phyloP scores from a whole-genome alignment of 2,888 invertebrate genomes.

The Masnerella sp. region DNA sequence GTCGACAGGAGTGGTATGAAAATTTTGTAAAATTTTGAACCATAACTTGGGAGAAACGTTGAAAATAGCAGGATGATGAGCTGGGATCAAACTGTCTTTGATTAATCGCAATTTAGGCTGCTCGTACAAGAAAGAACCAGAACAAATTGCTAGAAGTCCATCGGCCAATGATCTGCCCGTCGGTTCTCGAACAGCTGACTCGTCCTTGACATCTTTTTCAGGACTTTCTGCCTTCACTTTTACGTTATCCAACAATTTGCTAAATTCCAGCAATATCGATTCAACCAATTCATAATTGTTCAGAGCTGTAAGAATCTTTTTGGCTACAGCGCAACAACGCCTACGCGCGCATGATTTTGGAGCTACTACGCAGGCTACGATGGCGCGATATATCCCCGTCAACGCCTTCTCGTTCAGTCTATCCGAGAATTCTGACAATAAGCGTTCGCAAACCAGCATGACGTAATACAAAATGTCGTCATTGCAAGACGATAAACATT shows the following conservation, averaged over 20 bases:
- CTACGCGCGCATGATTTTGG: slow-evolving; percentile 82
- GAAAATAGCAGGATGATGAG: slow-evolving; percentile 86
- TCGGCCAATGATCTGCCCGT: slow-evolving; percentile 81
- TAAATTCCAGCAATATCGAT: slow-evolving; percentile 83
- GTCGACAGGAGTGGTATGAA: slow-evolving; percentile 80
- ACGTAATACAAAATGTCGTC: slow-evolving; percentile 86
- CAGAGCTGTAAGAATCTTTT: slow-evolving; percentile 81
- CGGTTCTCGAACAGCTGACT: slow-evolving; percentile 75
- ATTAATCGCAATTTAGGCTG: slow-evolving; percentile 79
- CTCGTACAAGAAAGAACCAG: slow-evolving; percentile 76
- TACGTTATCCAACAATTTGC: slow-evolving; percentile 82
- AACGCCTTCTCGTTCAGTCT: slow-evolving; percentile 82
- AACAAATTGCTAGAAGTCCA: slow-evolving; percentile 80
- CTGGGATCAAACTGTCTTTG: slow-evolving; percentile 84
- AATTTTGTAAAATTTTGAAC: slow-evolving; percentile 82
- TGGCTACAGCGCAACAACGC: slow-evolving; percentile 82
- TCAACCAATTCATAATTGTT: slow-evolving; percentile 82
- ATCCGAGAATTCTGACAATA: slow-evolving; percentile 84
- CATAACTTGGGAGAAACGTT: slow-evolving; percentile 82
- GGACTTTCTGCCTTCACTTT: slow-evolving; percentile 79
- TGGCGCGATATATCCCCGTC: slow-evolving; percentile 84
- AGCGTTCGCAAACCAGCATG: slow-evolving; percentile 85
- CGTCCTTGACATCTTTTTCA: slow-evolving; percentile 76
- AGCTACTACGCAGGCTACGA: slow-evolving; percentile 84
- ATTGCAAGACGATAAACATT: slow-evolving; percentile 84